Conservation (phyloP, 2,797 vertebrate species). For the Chaenodraco wilsoni region DNA sequence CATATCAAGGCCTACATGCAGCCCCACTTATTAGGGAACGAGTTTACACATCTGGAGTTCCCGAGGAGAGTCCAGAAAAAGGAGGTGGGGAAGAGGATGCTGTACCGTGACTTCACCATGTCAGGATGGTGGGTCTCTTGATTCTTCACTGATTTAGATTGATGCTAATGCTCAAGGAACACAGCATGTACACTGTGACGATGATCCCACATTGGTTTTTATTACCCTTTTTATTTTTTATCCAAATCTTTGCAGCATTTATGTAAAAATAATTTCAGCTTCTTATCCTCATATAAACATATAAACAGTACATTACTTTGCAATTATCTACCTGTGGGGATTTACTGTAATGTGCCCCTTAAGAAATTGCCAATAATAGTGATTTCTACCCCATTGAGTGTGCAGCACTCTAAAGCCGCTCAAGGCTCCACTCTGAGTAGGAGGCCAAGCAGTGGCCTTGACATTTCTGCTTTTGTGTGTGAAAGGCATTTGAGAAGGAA, state of each 20-base stretch:
- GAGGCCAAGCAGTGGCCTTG: constrained; percentile 27
- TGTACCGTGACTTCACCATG: constrained; percentile 98
- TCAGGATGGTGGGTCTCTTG: constrained; percentile 91
- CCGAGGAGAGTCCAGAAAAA: constrained; percentile 95
- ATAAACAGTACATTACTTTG: constrained; percentile 12
- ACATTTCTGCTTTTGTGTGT: constrained; percentile 22
- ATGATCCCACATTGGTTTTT: background rate
- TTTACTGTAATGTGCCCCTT: background rate
- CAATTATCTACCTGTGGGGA: too few relatives aligned
- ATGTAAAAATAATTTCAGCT: constrained; percentile 14
- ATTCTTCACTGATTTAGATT: background rate
- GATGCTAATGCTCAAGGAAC: background rate
- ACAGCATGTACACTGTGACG: background rate
- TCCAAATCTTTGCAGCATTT: background rate
- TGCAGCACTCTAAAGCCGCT: constrained; percentile 9
- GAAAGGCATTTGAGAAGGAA: constrained; percentile 7
- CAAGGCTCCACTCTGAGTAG: constrained; percentile 3
- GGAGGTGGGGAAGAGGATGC: constrained; percentile 97
- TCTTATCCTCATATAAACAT: constrained; percentile 1
- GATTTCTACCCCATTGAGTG: constrained; percentile 1
- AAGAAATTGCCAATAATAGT: constrained; percentile 8
- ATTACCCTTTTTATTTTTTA: background rate
- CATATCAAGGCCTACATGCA: constrained; percentile 92
- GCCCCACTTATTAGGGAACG: constrained; percentile 96
- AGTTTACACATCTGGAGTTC: constrained; percentile 99